Evolutionary conservation across 1,140 invertebrate species (phyloP), one percentile per base, ranked within the genome.

Genomic region (Brachionus asplanchnoidis): DNA sequence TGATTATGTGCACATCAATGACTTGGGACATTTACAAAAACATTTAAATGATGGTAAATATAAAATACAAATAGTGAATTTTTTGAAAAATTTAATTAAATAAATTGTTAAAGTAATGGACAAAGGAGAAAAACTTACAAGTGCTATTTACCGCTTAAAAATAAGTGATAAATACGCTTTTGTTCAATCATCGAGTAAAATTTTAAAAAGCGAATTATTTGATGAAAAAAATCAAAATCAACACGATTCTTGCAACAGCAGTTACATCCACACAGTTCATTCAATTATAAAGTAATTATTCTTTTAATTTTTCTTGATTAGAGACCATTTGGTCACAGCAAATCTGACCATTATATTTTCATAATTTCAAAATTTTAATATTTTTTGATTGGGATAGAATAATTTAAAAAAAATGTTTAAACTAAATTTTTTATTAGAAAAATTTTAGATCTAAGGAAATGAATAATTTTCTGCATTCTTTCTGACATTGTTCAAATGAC

Each of bases 261-360:
- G 6, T 3, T 40, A 44, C 40, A 82, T 82, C 17, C 42, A 60
- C n/a, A 44, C 79, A 65, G 17, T 68, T 28, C 65, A 65, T 65
- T 82, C 79, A 65, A 82, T 82, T 36, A 82, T 82, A 23, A 82
- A 82, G 79, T 82, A 82, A 36, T 11, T 20, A n/a, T 20, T 46
- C 40, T 56, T 36, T 26, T 14, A 79, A 36, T 2, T 6, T 36
- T 32, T 32, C 5, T 0, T 1, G 3, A 32, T 32, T 32, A 32
- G 28, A 3, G 5, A 32, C 0, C 28, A 32, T 32, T 32, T 32
- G 5, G 5, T 32, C 28, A 32, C 4, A 0, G 0, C 5, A 32
- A 32, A 32, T 32, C 28, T 32, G 28, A n/a, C n/a, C n/a, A n/a
- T n/a, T n/a, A n/a, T n/a, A n/a, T n/a, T n/a, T n/a, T n/a, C n/a